Percentiles rank a stretch among this genome's conserved stretches.
phyloP scores from a whole-genome alignment of 2,888 invertebrate genomes.

The Maniola hyperantus region DNA sequence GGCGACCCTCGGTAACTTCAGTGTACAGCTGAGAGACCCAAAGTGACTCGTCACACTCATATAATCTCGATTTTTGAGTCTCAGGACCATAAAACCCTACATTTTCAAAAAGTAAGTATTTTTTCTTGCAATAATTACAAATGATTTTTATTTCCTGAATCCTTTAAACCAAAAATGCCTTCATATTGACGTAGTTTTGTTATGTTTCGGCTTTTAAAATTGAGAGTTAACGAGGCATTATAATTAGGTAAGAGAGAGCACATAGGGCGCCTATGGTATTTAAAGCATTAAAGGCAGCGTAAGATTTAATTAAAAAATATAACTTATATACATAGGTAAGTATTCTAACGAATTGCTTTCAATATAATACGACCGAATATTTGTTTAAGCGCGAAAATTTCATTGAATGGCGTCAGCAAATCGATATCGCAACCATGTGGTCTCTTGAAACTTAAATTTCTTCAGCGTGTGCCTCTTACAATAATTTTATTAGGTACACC shows the following conservation, averaged over 20 bases:
- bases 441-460: slow-evolving; percentile 14
- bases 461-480: neutral
- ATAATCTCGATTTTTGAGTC: slow-evolving; percentile 43
- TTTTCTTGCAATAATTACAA: neutral
- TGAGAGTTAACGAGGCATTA: slow-evolving; percentile 28
- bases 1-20: slow-evolving; percentile 67
- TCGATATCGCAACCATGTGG: slow-evolving; percentile 66
- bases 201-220: slow-evolving; percentile 7
- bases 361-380: neutral
- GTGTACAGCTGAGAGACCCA: slow-evolving; percentile 66
- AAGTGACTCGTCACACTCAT: slow-evolving; percentile 42
- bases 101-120: slow-evolving; percentile 70
- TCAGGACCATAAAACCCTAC: slow-evolving; percentile 74
- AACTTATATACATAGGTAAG: neutral
- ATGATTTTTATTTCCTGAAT: neutral
- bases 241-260: slow-evolving; percentile 23
- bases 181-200: neutral
- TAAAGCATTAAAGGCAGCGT: neutral
- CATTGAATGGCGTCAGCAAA: slow-evolving; percentile 60
- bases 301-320: too few species aligned
- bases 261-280: slow-evolving; percentile 2
- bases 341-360: neutral
- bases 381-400: slow-evolving; percentile 51
- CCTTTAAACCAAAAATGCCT: neutral
- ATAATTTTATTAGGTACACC: too few species aligned